Evolutionary conservation across 2,113 vertebrate species (phyloP), one percentile per base, ranked within the genome.

Genomic region (Fulica atra): DNA sequence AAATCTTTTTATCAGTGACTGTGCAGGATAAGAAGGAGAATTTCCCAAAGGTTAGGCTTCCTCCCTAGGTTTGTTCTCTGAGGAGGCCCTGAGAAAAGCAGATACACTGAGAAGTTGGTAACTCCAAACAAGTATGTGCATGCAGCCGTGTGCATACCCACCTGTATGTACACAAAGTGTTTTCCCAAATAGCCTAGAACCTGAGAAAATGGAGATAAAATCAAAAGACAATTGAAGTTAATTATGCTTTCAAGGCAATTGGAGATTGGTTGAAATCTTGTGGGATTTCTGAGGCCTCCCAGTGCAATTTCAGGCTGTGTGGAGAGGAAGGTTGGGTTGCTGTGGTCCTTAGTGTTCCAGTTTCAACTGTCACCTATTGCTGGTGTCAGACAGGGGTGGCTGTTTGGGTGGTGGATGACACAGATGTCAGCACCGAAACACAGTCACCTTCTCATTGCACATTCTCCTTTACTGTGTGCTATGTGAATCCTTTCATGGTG

Each of bases 181-280:
- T 65, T 66, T 89, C 89, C 94, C 94, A 77, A 61, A 89, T 69
- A 79, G 77, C 94, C 91, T 40, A 87, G 89, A 91, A 96, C 93
- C 93, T 95, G 94, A 96, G 95, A 95, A 95, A 94, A 95, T 6
- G 9, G 59, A 96, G 94, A 97, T 96, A 95, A 95, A 95, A 95
- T 92, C 95, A 54, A 40, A 59, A 87, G 54, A 28, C 91, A 92
- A 91, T 76, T 84, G 92, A 42, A 86, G 69, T 69, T 96, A 86
- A 92, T 93, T 91, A 81, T 1, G 7, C 33, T 94, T 93, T 40
- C 77, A 92, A 86, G 96, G 88, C 81, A 95, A 2, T 5, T 87
- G 78, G 81, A 84, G 91, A n/a, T 92, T 57, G 86, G 77, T 44
- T 95, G 86, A 84, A 85, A 80, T 89, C 40, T 28, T 93, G 88